phyloP scores from a whole-genome alignment of 2,888 invertebrate genomes.

The Trachelus stipa region DNA sequence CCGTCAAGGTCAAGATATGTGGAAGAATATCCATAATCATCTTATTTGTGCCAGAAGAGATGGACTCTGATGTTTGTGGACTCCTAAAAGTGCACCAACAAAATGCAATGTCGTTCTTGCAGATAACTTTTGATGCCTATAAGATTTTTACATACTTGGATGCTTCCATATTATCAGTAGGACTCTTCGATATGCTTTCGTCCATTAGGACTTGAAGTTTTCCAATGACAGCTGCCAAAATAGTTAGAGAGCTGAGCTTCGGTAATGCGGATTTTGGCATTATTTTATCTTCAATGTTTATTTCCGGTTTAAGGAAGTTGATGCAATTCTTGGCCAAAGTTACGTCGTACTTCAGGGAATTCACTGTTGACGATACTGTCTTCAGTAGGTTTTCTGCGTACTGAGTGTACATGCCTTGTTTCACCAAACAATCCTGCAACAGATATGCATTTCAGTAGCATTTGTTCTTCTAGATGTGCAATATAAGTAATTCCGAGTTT shows the following conservation, averaged over 20 bases:
- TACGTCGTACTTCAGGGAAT: slow-evolving; percentile 73
- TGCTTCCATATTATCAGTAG: slow-evolving; percentile 57
- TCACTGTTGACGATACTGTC: slow-evolving; percentile 79
- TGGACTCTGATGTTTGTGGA: slow-evolving; percentile 45
- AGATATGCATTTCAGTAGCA: slow-evolving; percentile 5
- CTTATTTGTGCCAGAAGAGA: slow-evolving; percentile 50
- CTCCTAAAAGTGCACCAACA: slow-evolving; percentile 17
- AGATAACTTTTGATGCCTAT: background rate
- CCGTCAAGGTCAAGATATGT: slow-evolving; percentile 75
- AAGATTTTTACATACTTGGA: slow-evolving; percentile 49
- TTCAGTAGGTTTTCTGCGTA: slow-evolving; percentile 78
- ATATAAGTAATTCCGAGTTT: slow-evolving; percentile 9
- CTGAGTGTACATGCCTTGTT: slow-evolving; percentile 90
- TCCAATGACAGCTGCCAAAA: slow-evolving; percentile 81
- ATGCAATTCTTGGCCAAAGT: slow-evolving; percentile 74
- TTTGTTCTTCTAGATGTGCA: slow-evolving; percentile 7
- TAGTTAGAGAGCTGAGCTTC: slow-evolving; percentile 78
- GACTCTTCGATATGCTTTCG: slow-evolving; percentile 63
- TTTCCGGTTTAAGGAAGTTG: slow-evolving; percentile 69
- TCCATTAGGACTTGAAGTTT: slow-evolving; percentile 77
- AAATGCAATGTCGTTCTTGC: background rate
- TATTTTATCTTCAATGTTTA: slow-evolving; percentile 56
- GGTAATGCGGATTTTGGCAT: slow-evolving; percentile 69
- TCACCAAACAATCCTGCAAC: slow-evolving; percentile 82
- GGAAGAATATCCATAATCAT: slow-evolving; percentile 75